Evolutionary conservation across 2,113 vertebrate species (phyloP).

Genomic region (Neomonachus schauinslandi): DNA sequence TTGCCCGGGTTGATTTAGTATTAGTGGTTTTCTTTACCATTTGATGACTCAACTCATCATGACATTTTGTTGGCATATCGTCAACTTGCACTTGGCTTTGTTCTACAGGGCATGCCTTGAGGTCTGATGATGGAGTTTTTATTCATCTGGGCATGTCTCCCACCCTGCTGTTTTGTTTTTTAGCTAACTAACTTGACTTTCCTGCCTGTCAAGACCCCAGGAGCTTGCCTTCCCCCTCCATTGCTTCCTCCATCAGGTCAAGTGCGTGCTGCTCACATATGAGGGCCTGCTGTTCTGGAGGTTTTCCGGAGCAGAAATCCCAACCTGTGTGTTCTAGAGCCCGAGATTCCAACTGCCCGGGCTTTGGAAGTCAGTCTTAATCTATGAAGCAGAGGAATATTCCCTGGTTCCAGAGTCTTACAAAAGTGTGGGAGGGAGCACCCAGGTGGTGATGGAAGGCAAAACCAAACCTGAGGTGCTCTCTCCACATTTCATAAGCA

Average conservation of each 20-base stretch:
- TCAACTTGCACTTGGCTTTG: not conserved
- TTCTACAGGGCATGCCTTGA: not conserved
- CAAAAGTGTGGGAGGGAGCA: not conserved
- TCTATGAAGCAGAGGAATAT: not conserved
- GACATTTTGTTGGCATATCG: not conserved
- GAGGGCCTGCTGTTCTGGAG: conserved; percentile 8
- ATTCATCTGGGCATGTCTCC: not conserved
- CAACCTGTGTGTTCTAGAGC: not conserved
- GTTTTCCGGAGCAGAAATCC: not conserved
- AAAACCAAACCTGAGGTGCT: not conserved
- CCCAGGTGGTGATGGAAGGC: not conserved
- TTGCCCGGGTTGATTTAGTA: not conserved
- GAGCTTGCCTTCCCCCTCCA: not conserved
- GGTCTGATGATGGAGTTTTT: conserved; percentile 34
- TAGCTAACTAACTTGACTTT: conserved; percentile 25
- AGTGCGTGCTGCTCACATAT: not conserved
- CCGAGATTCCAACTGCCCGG: not conserved
- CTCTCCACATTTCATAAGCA: not conserved
- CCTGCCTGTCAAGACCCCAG: not conserved
- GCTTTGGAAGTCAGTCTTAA: not conserved
- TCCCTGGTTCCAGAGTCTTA: not conserved
- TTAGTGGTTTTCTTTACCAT: conserved; percentile 24
- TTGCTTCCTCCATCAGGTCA: not conserved
- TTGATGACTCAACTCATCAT: conserved; percentile 41
- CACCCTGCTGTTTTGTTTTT: not conserved